A percentile compares a stretch with the other conserved stretches of the same genome.
Evolutionary conservation across 2,888 invertebrate species (phyloP).

Genomic region (Graphium colonna): DNA sequence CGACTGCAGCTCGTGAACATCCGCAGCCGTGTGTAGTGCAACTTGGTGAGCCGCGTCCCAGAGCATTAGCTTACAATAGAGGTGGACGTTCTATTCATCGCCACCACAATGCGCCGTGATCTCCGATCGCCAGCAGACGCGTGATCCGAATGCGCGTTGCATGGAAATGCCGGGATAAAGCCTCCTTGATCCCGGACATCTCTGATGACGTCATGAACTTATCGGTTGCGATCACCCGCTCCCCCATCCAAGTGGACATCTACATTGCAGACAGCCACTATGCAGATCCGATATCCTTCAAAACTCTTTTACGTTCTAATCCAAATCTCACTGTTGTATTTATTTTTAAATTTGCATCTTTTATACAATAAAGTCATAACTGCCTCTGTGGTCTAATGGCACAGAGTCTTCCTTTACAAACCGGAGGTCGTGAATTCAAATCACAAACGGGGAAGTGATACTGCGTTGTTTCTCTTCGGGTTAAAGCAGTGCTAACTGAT

Average conservation of each 20-base stretch:
- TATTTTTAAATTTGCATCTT: neutral
- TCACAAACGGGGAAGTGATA: no score
- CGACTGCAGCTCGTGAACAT: no score
- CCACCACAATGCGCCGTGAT: slow-evolving; percentile 57
- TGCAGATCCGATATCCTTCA: neutral
- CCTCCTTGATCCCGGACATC: slow-evolving; percentile 32
- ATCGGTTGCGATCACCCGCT: no score
- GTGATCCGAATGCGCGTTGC: slow-evolving; percentile 64
- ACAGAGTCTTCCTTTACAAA: no score
- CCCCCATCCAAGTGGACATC: neutral
- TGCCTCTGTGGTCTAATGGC: no score
- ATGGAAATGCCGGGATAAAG: slow-evolving; percentile 49
- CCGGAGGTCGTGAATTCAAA: no score
- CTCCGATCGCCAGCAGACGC: slow-evolving; percentile 44
- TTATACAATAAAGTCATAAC: slow-evolving; percentile 9
- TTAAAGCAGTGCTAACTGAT: no score
- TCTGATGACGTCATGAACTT: slow-evolving; percentile 23
- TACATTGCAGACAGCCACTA: neutral
- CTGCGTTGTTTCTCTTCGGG: no score
- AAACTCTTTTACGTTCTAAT: neutral
- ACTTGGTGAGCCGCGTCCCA: slow-evolving; percentile 45
- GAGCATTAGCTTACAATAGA: slow-evolving; percentile 78
- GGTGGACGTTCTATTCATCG: slow-evolving; percentile 79
- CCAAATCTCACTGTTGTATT: neutral
- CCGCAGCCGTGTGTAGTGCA: slow-evolving; percentile 34